Percentiles rank a stretch among this genome's conserved stretches.
Evolutionary conservation across 2,797 vertebrate genomes (phyloP).

Genomic region (Sorex maritimensis): DNA sequence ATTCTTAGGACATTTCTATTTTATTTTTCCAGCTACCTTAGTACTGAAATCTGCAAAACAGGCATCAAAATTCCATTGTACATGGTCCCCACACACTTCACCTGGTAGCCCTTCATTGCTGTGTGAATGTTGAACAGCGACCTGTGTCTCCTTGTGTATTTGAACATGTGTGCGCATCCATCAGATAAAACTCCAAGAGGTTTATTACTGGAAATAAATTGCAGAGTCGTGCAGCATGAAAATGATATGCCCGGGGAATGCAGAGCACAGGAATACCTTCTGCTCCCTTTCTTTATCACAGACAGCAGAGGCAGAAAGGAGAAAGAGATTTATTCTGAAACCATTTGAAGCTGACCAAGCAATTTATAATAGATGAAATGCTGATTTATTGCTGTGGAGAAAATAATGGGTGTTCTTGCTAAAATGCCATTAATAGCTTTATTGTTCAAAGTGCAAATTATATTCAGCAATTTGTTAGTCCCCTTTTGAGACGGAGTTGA

Average conservation of each 20-base stretch:
- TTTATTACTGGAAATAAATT: constrained; percentile 90
- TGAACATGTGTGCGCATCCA: neutral
- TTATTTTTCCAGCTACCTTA: constrained; percentile 81
- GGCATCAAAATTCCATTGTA: constrained; percentile 63
- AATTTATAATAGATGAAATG: constrained; percentile 89
- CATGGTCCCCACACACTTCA: neutral
- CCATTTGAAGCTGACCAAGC: constrained; percentile 90
- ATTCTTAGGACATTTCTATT: constrained; percentile 77
- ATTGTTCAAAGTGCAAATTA: constrained; percentile 90
- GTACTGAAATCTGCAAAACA: constrained; percentile 71
- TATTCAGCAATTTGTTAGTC: constrained; percentile 88
- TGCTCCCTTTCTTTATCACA: constrained; percentile 87
- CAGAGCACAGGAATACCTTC: constrained; percentile 85
- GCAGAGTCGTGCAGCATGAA: constrained; percentile 87
- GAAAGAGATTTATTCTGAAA: constrained; percentile 89
- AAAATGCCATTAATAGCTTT: constrained; percentile 90
- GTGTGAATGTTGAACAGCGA: constrained; percentile 44
- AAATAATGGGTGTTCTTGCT: constrained; percentile 87
- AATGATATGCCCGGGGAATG: constrained; percentile 86
- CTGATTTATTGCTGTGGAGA: constrained; percentile 89
- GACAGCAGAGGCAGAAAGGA: constrained; percentile 86
- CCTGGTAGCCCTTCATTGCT: constrained; percentile 73
- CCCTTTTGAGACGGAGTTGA: constrained; percentile 79
- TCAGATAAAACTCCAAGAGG: constrained; percentile 82
- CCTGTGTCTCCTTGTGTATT: constrained; percentile 39